Evolutionary conservation across 2,888 invertebrate genomes (phyloP).

Genomic region (Nematopogon swammerdamellus): DNA sequence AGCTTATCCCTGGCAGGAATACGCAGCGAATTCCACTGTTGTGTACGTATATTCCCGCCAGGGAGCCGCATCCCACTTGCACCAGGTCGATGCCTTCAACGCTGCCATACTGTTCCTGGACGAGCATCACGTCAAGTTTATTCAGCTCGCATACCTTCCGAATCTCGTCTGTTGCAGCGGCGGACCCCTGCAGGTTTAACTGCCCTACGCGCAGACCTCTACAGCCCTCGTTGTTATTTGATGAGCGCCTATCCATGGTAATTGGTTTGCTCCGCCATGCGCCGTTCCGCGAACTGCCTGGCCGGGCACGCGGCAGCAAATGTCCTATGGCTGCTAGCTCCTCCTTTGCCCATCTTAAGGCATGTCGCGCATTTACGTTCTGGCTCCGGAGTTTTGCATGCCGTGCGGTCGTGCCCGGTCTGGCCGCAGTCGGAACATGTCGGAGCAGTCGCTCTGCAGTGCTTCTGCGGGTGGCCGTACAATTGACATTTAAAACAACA

Average conservation of each 20-base stretch:
- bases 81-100: not conserved
- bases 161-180: not conserved
- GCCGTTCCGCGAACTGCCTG: not conserved
- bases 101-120: not conserved
- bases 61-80: not conserved
- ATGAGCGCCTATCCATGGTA: not conserved
- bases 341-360: not conserved
- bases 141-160: not conserved
- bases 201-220: not conserved
- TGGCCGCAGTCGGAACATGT: too few species aligned
- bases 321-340: not conserved
- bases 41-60: not conserved
- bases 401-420: too few species aligned
- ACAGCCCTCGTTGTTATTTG: too few species aligned
- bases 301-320: not conserved
- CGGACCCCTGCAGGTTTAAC: not conserved
- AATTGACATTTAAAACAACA: too few species aligned
- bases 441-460: too few species aligned
- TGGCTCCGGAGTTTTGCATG: too few species aligned
- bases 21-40: not conserved
- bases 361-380: not conserved
- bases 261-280: not conserved
- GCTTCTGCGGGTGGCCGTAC: too few species aligned
- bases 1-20: not conserved
- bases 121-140: not conserved